Conservation (phyloP, 2,797 vertebrate species). For the Eutrigla gurnardus region DNA sequence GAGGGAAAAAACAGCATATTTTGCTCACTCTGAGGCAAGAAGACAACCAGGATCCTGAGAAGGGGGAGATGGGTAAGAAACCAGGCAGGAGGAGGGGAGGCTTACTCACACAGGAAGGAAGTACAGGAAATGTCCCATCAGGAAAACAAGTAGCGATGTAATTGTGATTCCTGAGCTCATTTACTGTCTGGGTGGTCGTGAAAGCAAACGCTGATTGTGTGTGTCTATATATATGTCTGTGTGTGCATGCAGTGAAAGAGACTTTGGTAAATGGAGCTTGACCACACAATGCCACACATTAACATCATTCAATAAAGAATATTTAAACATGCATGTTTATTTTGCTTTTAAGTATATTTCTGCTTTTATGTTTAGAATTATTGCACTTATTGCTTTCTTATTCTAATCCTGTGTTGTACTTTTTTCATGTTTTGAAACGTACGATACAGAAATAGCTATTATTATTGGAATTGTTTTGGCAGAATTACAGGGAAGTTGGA, state of each 20-base stretch:
- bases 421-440: background rate
- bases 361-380: background rate
- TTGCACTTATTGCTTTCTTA: background rate
- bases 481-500: background rate
- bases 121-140: constrained; percentile 79
- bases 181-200: constrained; percentile 80
- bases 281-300: background rate
- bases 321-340: background rate
- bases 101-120: constrained; percentile 80
- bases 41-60: constrained; percentile 17
- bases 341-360: background rate
- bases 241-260: constrained; percentile 20
- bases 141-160: constrained; percentile 76
- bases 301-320: background rate
- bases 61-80: constrained; percentile 29
- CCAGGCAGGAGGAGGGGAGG: constrained; percentile 15
- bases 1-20: constrained; percentile 3
- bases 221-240: constrained; percentile 19
- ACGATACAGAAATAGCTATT: background rate
- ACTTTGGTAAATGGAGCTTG: constrained; percentile 16
- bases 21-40: background rate
- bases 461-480: background rate
- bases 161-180: constrained; percentile 76
- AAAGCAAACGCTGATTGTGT: constrained; percentile 54
- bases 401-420: background rate